Conservation (phyloP, 2,797 vertebrate genomes). For the Chlorospingus flavigularis region DNA sequence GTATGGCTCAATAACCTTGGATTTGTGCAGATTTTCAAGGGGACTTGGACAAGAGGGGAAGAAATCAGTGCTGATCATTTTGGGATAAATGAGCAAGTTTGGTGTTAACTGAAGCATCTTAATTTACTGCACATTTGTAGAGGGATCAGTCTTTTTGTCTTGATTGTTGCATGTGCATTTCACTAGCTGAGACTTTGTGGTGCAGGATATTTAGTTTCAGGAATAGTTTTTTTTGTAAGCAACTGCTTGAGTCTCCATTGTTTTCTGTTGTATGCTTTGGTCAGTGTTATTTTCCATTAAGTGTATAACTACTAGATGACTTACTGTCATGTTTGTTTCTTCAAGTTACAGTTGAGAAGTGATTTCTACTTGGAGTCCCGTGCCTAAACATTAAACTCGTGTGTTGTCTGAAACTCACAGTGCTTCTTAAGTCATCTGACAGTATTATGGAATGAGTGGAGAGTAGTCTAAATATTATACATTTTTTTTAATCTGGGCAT, state of each 20-base stretch:
- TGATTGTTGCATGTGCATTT: background rate
- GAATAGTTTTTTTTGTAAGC: background rate
- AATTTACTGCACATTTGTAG: background rate
- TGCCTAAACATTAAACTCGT: background rate
- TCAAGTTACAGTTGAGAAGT: background rate
- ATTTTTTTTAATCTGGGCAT: background rate
- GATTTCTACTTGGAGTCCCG: background rate
- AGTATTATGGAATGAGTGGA: background rate
- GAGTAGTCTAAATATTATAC: background rate
- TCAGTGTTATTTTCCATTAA: background rate
- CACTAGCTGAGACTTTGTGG: background rate
- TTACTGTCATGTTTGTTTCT: background rate
- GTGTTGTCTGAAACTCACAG: background rate
- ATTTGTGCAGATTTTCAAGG: background rate
- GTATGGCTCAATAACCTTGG: slow-evolving; percentile 70
- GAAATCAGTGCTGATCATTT: background rate
- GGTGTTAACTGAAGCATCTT: background rate
- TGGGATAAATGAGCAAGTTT: background rate
- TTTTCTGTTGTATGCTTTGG: background rate
- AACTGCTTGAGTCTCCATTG: background rate
- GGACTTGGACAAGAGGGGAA: background rate
- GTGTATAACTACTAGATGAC: background rate
- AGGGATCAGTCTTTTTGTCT: background rate
- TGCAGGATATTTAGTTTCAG: background rate
- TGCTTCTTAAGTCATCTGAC: background rate